Base-by-base conservation (phyloP, 2,888 invertebrate genomes). In the Epistrophe eligans region DNA sequence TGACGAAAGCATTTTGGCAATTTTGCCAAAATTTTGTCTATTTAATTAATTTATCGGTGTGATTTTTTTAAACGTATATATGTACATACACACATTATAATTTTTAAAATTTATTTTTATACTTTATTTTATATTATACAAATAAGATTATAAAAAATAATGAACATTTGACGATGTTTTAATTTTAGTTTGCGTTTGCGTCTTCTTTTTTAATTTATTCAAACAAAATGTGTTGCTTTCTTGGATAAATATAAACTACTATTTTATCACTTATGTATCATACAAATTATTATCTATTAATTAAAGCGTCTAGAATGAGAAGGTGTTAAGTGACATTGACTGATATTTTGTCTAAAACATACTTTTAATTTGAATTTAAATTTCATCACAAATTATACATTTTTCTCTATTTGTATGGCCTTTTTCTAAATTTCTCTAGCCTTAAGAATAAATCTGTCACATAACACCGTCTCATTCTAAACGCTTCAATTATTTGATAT, bases 1-100 rank as follows among this genome's bases (percentile, higher is more conserved):
- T 62, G 62, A 62, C 43, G 62, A 62, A 62, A 62, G 40, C 62
- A 43, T 40, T 24, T 4, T 2, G 13, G 9, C 24, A 8, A 19
- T 13, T 58, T 40, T 62, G 60, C 17, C 38, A 58, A 60, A 0
- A 13, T 19, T 24, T 24, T 55, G 5, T 24, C 17, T 55, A 15
- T 57, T 35, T 17, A n/a, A 32, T 3, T 60, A 40, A 40, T 62
- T 40, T 40, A 62, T 40, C 15, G 17, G 19, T 1, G 15, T 24
- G 40, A 28, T 15, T 24, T 62, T 40, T 62, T 57, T n/a, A 4
- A n/a, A 8, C 15, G 19, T 17, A 9, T 7, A 35, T 5, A 11
- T 6, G n/a, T n/a, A 3, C 24, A 0, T 10, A 35, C 5, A 43
- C 15, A 43, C 4, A 32, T 57, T 57, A 32, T 57, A 32, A 57